These are phyloP conservation scores for Myotis planiceps DNA, from an alignment of 2,797 vertebrate species.

Conservation along the genomic window DNA sequence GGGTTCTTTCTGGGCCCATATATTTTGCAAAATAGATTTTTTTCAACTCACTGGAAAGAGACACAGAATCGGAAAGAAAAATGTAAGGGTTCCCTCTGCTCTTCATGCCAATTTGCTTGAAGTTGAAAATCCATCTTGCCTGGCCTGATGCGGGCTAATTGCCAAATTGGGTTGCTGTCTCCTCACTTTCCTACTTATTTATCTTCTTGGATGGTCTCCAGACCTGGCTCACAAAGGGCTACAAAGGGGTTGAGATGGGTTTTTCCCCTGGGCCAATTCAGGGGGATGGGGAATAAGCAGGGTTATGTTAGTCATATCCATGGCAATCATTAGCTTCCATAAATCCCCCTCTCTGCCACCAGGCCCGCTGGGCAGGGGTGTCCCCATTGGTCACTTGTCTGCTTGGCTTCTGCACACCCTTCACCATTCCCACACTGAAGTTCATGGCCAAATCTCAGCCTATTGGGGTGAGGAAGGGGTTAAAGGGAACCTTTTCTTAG, in stretches of 20 bases:
- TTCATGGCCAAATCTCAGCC: background rate
- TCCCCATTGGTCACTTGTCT: background rate
- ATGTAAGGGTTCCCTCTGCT: constrained; percentile 72
- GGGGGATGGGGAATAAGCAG: too few relatives aligned
- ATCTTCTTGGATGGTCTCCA: constrained; percentile 73
- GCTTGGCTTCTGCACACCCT: fast-evolving
- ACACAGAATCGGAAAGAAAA: constrained; percentile 70
- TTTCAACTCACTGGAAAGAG: constrained; percentile 61
- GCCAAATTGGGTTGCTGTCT: constrained; percentile 72
- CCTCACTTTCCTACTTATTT: constrained; percentile 55
- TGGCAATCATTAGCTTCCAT: background rate
- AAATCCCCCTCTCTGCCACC: background rate
- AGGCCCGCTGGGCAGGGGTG: too few relatives aligned
- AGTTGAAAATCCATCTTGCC: constrained; percentile 71
- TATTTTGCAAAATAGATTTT: constrained; percentile 80
- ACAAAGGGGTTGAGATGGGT: constrained; percentile 47
- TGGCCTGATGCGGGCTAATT: constrained; percentile 65
- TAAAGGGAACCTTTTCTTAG: background rate
- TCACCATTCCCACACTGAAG: background rate
- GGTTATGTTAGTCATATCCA: background rate
- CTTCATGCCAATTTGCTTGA: constrained; percentile 70
- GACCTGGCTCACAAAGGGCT: constrained; percentile 48
- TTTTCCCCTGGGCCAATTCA: constrained; percentile 33
- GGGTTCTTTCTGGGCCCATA: constrained; percentile 61
- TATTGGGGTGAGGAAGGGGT: background rate